phyloP scores from a whole-genome alignment of 2,113 vertebrate species.

The Actinemys pallida region DNA sequence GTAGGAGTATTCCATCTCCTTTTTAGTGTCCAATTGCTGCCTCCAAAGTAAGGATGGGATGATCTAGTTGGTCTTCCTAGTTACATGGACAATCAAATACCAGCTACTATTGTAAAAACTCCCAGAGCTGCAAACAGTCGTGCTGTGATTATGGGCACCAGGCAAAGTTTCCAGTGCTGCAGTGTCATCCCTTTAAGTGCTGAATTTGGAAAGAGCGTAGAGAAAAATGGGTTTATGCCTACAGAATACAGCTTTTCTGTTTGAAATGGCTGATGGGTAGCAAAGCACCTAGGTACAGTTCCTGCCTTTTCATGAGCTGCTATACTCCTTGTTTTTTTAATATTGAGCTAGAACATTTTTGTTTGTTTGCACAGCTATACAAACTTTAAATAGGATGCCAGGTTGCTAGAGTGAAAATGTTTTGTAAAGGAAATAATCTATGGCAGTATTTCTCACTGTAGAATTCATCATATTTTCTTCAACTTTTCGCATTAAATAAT shows the following conservation, averaged over 20 bases:
- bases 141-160: conserved; percentile 19
- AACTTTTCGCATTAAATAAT: conserved; percentile 22
- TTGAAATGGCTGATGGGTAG: background rate
- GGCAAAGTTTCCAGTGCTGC: conserved; percentile 12
- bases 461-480: background rate
- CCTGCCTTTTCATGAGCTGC: background rate
- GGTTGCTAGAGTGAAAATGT: background rate
- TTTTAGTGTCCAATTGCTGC: background rate
- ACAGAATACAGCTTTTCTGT: background rate
- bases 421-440: background rate
- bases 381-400: conserved; percentile 11
- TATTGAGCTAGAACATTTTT: background rate
- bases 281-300: background rate
- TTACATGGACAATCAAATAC: background rate
- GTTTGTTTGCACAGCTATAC: conserved; percentile 12
- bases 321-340: background rate
- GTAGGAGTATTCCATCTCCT: background rate
- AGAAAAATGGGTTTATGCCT: conserved; percentile 13
- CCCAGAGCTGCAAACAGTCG: background rate
- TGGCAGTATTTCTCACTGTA: background rate
- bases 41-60: background rate
- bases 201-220: conserved; percentile 3
- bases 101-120: conserved; percentile 43
- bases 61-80: background rate
- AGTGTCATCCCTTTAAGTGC: background rate